Evolutionary conservation across 2,888 invertebrate genomes (phyloP).

Genomic region (Maniola hyperantus): DNA sequence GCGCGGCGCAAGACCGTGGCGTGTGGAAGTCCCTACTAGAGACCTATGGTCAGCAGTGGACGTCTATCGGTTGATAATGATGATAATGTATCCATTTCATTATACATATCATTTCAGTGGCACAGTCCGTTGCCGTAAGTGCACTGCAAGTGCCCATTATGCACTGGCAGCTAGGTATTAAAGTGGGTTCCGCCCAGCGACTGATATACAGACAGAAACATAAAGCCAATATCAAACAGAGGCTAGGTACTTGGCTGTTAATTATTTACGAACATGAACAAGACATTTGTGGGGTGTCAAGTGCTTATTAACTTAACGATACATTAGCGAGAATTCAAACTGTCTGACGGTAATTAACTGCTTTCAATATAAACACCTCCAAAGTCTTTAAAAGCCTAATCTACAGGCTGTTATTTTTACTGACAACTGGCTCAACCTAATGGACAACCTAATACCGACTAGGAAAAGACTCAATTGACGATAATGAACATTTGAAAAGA

Average conservation of each 20-base stretch:
- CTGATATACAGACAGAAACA: not conserved
- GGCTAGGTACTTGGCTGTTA: not conserved
- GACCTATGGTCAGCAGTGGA: too few species aligned
- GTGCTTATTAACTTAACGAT: slow-evolving; percentile 52
- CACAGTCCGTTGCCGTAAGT: too few species aligned
- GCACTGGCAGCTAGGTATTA: not conserved
- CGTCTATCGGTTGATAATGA: too few species aligned
- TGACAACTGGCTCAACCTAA: not conserved
- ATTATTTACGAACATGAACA: slow-evolving; percentile 20
- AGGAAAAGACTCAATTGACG: too few species aligned
- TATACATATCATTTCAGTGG: too few species aligned
- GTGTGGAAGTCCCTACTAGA: too few species aligned
- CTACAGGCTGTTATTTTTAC: slow-evolving; percentile 24
- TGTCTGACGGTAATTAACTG: slow-evolving; percentile 26
- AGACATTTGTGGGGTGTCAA: slow-evolving; percentile 35
- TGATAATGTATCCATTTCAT: too few species aligned
- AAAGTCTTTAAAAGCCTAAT: not conserved
- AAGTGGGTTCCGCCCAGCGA: not conserved
- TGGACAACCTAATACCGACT: too few species aligned
- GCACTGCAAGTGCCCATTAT: too few species aligned
- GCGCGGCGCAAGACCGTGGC: too few species aligned
- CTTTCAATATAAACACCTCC: slow-evolving; percentile 27
- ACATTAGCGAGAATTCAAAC: slow-evolving; percentile 23
- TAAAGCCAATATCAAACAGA: not conserved
- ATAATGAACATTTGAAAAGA: too few species aligned